Conservation (phyloP, 2,888 invertebrate genomes). For the Sympetrum striolatum region DNA sequence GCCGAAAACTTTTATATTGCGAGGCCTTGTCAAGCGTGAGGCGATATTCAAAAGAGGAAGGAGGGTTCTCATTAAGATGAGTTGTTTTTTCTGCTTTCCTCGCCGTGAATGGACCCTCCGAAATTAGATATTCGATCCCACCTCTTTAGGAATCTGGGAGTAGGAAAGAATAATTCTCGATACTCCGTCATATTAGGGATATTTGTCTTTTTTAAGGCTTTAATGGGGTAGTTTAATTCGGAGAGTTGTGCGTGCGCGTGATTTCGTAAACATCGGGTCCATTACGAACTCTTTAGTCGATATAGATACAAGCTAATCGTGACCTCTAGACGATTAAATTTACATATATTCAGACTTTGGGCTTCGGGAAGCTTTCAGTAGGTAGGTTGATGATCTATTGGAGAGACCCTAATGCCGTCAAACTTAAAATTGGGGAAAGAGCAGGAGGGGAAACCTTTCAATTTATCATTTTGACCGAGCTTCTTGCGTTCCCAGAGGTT, state of each 20-base stretch:
- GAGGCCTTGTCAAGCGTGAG: conserved; percentile 18
- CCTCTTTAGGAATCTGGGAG: not conserved
- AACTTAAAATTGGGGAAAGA: not conserved
- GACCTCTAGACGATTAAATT: not conserved
- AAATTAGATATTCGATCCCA: not conserved
- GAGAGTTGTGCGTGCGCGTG: not conserved
- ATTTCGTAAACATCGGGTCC: not conserved
- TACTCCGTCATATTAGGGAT: not conserved
- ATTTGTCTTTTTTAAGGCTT: not conserved
- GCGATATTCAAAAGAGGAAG: conserved; percentile 31
- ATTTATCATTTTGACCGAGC: too few relatives aligned
- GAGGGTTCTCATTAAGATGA: conserved; percentile 24
- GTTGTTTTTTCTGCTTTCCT: not conserved
- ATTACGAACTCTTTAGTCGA: not conserved
- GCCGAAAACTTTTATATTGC: not conserved
- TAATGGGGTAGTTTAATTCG: not conserved
- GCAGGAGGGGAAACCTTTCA: too few relatives aligned
- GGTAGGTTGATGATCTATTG: not conserved
- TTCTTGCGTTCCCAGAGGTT: too few relatives aligned
- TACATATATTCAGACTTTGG: not conserved
- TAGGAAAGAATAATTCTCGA: not conserved
- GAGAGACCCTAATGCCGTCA: not conserved
- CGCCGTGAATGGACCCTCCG: not conserved
- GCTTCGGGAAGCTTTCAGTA: not conserved
- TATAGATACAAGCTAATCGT: not conserved